Conservation (phyloP, 2,113 vertebrate genomes). For the Larimichthys crocea region DNA sequence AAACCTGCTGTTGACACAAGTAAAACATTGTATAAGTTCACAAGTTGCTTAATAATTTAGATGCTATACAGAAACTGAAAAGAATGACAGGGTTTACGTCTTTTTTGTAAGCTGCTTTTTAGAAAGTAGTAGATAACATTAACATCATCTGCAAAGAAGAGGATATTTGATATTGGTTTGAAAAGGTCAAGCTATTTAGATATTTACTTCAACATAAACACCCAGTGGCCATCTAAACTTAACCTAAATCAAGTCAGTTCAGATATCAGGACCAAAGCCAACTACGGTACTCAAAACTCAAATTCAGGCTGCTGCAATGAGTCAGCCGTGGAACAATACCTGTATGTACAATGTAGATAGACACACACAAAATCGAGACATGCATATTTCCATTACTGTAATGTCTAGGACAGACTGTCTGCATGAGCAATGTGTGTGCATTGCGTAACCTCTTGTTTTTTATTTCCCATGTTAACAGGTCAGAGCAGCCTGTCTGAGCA, state of each 20-base stretch:
- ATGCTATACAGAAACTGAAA: background rate
- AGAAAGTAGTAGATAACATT: background rate
- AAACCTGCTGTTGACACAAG: background rate
- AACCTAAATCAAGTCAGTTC: slow-evolving; percentile 1
- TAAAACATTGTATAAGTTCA: background rate
- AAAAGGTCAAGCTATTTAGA: background rate
- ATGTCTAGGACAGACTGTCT: no score
- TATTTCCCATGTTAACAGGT: no score
- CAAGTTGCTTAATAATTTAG: no score
- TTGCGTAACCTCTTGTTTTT: no score
- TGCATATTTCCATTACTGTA: background rate
- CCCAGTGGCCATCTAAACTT: background rate
- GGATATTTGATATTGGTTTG: background rate
- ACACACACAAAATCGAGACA: background rate
- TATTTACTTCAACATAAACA: slow-evolving; percentile 3
- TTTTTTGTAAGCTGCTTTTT: background rate
- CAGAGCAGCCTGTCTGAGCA: no score
- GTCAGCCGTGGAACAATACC: background rate
- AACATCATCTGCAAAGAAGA: slow-evolving; percentile 1
- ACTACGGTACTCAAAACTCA: background rate
- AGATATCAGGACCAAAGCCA: background rate
- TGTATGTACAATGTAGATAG: background rate
- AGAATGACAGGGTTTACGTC: background rate
- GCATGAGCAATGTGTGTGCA: no score
- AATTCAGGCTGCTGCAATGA: background rate